A percentile compares a stretch with the other conserved stretches of the same genome.
phyloP scores from a whole-genome alignment of 2,797 vertebrate genomes.

The Phrynocephalus vlangalii region DNA sequence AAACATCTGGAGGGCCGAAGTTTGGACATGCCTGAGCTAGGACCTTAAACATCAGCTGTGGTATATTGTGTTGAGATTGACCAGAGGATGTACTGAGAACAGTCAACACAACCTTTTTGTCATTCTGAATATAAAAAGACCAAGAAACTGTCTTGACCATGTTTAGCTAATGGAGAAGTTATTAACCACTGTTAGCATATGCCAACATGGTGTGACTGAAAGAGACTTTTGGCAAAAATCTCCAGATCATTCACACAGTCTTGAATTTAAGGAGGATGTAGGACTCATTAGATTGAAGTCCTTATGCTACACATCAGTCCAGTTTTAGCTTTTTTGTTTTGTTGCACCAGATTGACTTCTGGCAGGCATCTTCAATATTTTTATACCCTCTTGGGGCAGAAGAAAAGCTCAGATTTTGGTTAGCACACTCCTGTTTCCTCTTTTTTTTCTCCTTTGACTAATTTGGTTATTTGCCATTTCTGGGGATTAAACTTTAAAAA shows the following conservation, averaged over 20 bases:
- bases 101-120: not conserved
- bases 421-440: conserved; percentile 75
- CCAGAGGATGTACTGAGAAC: not conserved
- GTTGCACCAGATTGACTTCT: conserved; percentile 35
- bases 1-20: too few relatives aligned
- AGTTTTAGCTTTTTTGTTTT: not conserved
- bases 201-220: not conserved
- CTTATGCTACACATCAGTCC: conserved; percentile 1
- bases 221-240: conserved; percentile 12
- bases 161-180: not conserved
- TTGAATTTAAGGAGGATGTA: not conserved
- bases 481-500: conserved; percentile 94
- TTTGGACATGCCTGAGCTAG: not conserved
- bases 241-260: not conserved
- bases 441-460: conserved; percentile 77
- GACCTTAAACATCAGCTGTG: not conserved
- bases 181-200: not conserved
- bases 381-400: conserved; percentile 57
- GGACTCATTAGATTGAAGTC: not conserved
- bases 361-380: conserved; percentile 49
- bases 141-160: not conserved
- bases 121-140: not conserved
- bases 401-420: conserved; percentile 68
- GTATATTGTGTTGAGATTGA: not conserved
- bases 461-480: conserved; percentile 90